phyloP scores from a whole-genome alignment of 2,888 invertebrate species.

The Callinectes sapidus region DNA sequence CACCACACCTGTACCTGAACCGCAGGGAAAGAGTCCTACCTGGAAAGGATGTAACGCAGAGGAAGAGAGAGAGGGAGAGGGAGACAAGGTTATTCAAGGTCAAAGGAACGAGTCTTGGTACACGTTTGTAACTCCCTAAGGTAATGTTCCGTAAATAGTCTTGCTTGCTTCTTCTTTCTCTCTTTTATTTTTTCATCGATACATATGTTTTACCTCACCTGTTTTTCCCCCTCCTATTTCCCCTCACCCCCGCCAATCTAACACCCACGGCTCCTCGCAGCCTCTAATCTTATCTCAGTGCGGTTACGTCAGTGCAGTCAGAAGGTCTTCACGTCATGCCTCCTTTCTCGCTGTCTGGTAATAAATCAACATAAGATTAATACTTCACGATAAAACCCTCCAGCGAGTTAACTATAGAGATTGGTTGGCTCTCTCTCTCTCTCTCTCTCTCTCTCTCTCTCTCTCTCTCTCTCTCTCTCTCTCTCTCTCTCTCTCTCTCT shows the following conservation, averaged over 20 bases:
- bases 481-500: background rate
- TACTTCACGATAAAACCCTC: background rate
- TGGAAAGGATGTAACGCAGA: background rate
- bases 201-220: background rate
- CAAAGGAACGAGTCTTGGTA: constrained; percentile 14
- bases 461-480: constrained; percentile 41
- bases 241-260: background rate
- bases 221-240: background rate
- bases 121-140: background rate
- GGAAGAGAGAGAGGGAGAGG: background rate
- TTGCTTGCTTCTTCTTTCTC: background rate
- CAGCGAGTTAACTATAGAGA: background rate
- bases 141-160: background rate
- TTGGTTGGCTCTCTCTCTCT: background rate
- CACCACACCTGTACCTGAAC: background rate
- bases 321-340: background rate
- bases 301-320: background rate
- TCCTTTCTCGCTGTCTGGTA: background rate
- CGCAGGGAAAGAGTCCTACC: background rate
- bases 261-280: background rate
- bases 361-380: background rate
- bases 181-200: background rate
- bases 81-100: background rate
- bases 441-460: constrained; percentile 41
- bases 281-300: background rate